Base-by-base conservation (phyloP, 2,888 invertebrate species). In the Leucophenga maculata region DNA sequence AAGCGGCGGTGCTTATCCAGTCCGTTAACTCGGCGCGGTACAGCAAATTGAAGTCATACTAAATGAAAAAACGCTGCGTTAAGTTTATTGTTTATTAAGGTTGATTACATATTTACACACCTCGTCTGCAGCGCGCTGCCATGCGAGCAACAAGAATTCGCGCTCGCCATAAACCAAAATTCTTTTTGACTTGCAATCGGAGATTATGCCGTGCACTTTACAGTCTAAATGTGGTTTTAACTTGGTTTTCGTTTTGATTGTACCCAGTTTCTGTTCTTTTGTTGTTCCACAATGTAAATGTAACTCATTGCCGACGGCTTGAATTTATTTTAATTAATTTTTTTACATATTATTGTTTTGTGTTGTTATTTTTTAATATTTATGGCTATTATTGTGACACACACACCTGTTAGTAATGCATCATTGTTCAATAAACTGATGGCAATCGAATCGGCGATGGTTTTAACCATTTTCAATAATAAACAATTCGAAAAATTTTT, bases 1-100 rank as follows among this genome's bases (percentile, higher is more conserved):
- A 92, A 59, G 89, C 85, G 0, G 90, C 90, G 50, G 90, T 89
- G 81, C 92, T 91, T 31, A 94, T 89, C 94, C 94, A 94, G 82
- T 94, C 94, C 13, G 20, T 62, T 18, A 62, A 11, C 14, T 46
- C 44, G 4, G 62, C 62, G 3, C 69, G 71, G 64, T 57, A 70
- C 14, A 76, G 68, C 55, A 73, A 67, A 9, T 46, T 11, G 52
- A 75, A 74, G 13, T 65, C 16, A 20, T 55, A 55, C 48, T 72
- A 65, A 4, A 60, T 18, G 4, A 59, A 59, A 8, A 39, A 18
- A 4, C 18, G 54, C 18, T 55, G 18, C 22, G 11, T 18, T 6
- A 54, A n/a, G 3, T 3, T 57, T 14, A 22, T 57, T n/a, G 31
- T n/a, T 26, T 9, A 1, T 22, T 20, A 55, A 1, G 14, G 2